A percentile compares a stretch with the other conserved stretches of the same genome.
phyloP scores from a whole-genome alignment of 2,888 invertebrate species.

The Caenorhabditis sinica region DNA sequence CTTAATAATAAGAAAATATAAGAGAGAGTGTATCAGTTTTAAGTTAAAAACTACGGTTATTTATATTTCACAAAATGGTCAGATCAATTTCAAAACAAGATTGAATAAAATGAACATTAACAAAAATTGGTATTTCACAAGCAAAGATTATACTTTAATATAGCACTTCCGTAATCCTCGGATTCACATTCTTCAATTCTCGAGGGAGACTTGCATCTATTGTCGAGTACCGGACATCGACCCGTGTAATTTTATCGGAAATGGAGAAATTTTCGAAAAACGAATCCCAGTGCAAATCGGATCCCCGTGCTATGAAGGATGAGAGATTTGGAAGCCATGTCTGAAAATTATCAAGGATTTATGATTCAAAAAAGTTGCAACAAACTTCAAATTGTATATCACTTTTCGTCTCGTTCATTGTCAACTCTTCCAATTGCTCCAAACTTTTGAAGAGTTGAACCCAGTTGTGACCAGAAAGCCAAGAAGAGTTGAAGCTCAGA shows the following conservation, averaged over 20 bases:
- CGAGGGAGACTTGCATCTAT: constrained; percentile 16
- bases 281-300: constrained; percentile 33
- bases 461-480: constrained; percentile 38
- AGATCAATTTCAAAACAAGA: constrained; percentile 2
- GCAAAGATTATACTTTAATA: constrained; percentile 3
- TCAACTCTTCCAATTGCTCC: constrained; percentile 30
- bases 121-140: background rate
- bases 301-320: constrained; percentile 23
- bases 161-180: background rate
- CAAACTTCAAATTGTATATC: constrained; percentile 31
- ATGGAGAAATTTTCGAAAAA: constrained; percentile 35
- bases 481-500: constrained; percentile 41
- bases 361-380: background rate
- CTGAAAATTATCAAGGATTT: constrained; percentile 28
- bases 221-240: constrained; percentile 37
- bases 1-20: background rate
- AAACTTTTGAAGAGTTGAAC: constrained; percentile 10
- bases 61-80: constrained; percentile 19
- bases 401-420: constrained; percentile 31
- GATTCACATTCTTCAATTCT: constrained; percentile 9
- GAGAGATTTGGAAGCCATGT: constrained; percentile 39
- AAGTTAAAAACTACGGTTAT: constrained; percentile 37
- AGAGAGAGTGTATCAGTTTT: constrained; percentile 36
- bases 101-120: background rate
- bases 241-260: background rate